phyloP scores from a whole-genome alignment of 2,888 invertebrate species.

The Drymonia ruficornis region DNA sequence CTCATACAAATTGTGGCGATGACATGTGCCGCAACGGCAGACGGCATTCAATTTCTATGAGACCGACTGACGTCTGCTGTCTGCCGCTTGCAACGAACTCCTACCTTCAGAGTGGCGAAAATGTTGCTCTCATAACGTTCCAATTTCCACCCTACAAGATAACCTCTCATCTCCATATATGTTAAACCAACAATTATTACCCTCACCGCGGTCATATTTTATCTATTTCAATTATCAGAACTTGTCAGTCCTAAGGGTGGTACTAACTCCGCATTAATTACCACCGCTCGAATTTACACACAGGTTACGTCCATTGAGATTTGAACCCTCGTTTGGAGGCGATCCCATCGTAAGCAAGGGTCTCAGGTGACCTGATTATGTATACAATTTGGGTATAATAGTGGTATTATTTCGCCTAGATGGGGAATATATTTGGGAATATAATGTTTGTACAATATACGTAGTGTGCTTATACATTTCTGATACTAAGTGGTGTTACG shows the following conservation, averaged over 20 bases:
- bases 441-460: neutral
- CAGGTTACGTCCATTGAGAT: constrained; percentile 32
- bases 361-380: constrained; percentile 3
- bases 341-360: neutral
- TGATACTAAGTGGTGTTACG: too few species aligned
- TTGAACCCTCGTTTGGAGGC: constrained; percentile 9
- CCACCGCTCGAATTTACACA: constrained; percentile 29
- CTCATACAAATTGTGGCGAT: too few species aligned
- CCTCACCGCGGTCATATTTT: constrained; percentile 5
- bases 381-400: neutral
- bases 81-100: too few species aligned
- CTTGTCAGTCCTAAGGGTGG: constrained; percentile 23
- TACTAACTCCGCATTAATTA: constrained; percentile 32
- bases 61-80: too few species aligned
- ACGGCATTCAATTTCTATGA: too few species aligned
- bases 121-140: too few species aligned
- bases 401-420: neutral
- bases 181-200: constrained; percentile 3
- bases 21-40: too few species aligned
- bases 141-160: too few species aligned
- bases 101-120: too few species aligned
- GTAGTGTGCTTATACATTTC: too few species aligned
- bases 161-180: neutral
- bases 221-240: constrained; percentile 34
- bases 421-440: neutral